Evolutionary conservation across 2,888 invertebrate genomes (phyloP).

Genomic region (Macropis europaea): DNA sequence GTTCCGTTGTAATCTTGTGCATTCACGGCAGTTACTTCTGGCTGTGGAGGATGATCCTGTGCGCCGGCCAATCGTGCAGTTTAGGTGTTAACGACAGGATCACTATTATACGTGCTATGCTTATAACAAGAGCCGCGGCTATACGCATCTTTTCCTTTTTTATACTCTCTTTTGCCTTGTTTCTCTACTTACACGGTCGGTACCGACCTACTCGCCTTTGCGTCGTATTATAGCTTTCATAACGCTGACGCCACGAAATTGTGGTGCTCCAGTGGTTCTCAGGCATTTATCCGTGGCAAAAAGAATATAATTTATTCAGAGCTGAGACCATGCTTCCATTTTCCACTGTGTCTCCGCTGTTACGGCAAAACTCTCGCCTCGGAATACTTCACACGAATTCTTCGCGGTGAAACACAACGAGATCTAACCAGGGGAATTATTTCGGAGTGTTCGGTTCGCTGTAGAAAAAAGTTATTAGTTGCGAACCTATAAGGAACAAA

Average conservation of each 20-base stretch:
- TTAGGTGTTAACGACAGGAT: constrained; percentile 78
- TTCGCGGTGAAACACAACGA: not conserved
- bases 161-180: constrained; percentile 39
- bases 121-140: constrained; percentile 71
- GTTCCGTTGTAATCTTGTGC: constrained; percentile 34
- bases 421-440: not conserved
- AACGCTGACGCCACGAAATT: constrained; percentile 70
- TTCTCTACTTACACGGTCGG: constrained; percentile 57
- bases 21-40: constrained; percentile 15
- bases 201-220: constrained; percentile 55
- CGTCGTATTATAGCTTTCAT: constrained; percentile 71
- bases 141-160: constrained; percentile 32
- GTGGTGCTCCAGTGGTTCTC: constrained; percentile 63
- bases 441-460: not conserved
- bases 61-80: constrained; percentile 68
- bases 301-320: not conserved
- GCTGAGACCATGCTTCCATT: too few relatives aligned
- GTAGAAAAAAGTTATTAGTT: constrained; percentile 55
- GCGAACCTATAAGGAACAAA: constrained; percentile 59
- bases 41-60: constrained; percentile 44
- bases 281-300: not conserved
- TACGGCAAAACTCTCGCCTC: too few relatives aligned
- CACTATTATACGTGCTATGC: constrained; percentile 68
- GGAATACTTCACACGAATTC: not conserved
- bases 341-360: too few relatives aligned